phyloP scores from a whole-genome alignment of 2,888 invertebrate genomes.

The Sphaerophoria rueppellii region DNA sequence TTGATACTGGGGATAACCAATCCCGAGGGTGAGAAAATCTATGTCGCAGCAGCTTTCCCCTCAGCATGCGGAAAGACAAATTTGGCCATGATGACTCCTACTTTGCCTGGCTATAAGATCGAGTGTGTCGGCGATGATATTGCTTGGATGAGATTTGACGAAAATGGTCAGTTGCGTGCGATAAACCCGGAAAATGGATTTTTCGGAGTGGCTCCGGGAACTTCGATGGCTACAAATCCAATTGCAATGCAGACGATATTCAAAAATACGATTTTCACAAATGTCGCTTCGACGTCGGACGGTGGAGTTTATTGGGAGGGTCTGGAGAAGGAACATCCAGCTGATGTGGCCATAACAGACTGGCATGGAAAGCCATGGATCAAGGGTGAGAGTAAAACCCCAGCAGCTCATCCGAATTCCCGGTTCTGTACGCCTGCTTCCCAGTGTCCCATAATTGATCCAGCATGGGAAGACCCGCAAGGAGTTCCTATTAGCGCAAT shows the following conservation, averaged over 20 bases:
- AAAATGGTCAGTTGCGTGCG: constrained; percentile 92
- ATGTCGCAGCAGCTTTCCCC: constrained; percentile 98
- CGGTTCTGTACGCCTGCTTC: constrained; percentile 97
- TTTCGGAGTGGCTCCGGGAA: constrained; percentile 99
- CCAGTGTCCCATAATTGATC: constrained; percentile 98
- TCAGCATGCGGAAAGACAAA: constrained; percentile 99
- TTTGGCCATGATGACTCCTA: constrained; percentile 98
- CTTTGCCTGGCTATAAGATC: constrained; percentile 94
- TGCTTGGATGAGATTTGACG: constrained; percentile 98
- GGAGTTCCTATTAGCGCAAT: constrained; percentile 99
- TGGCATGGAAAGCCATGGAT: constrained; percentile 93
- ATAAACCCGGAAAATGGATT: constrained; percentile 99
- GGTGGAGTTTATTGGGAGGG: constrained; percentile 99
- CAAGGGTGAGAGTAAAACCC: constrained; percentile 84
- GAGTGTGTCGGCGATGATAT: constrained; percentile 99
- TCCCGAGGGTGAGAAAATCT: constrained; percentile 93
- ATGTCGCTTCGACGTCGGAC: constrained; percentile 96
- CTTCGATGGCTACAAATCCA: constrained; percentile 94
- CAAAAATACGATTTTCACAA: constrained; percentile 97
- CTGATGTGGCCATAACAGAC: constrained; percentile 86
- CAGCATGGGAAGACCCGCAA: constrained; percentile 93
- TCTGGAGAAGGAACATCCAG: constrained; percentile 88
- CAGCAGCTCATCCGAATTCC: constrained; percentile 98
- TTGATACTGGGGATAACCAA: constrained; percentile 97
- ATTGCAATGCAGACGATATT: constrained; percentile 98